Percentiles rank a stretch among this genome's conserved stretches.
These are phyloP conservation scores for Riparia riparia DNA, from an alignment of 2,113 vertebrate species.

Conservation along the genomic window DNA sequence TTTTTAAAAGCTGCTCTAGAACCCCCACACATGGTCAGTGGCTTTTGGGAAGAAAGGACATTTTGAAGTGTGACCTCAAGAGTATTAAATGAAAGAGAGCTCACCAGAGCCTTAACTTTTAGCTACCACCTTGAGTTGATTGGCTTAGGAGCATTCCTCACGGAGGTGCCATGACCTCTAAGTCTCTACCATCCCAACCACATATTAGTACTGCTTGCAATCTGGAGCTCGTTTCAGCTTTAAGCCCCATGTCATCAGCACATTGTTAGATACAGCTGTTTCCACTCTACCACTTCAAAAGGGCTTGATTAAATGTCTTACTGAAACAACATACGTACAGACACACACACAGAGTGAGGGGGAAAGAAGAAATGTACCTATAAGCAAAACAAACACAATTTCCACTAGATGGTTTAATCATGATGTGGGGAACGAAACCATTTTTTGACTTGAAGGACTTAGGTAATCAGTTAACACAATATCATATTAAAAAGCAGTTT, in stretches of 20 bases:
- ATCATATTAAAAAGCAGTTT: constrained; percentile 58
- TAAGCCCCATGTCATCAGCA: constrained; percentile 59
- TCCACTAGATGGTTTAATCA: constrained; percentile 42
- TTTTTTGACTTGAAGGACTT: constrained; percentile 42
- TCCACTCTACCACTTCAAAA: constrained; percentile 73
- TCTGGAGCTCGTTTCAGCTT: constrained; percentile 58
- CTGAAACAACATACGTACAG: constrained; percentile 57
- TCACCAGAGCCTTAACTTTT: constrained; percentile 54
- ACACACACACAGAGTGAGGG: constrained; percentile 44
- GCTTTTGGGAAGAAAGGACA: constrained; percentile 41
- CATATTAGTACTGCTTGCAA: constrained; percentile 53
- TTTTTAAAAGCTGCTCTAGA: constrained; percentile 69
- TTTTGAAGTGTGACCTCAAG: constrained; percentile 73
- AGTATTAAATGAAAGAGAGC: constrained; percentile 70
- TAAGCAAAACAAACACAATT: constrained; percentile 67
- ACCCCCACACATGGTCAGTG: constrained; percentile 69
- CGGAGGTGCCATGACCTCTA: constrained; percentile 66
- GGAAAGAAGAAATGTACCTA: constrained; percentile 65
- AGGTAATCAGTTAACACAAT: constrained; percentile 52
- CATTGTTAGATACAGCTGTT: constrained; percentile 72
- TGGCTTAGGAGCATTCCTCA: constrained; percentile 61
- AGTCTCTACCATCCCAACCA: constrained; percentile 45
- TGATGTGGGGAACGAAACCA: constrained; percentile 8
- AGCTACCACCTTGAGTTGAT: constrained; percentile 58
- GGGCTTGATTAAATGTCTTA: constrained; percentile 71